phyloP scores from a whole-genome alignment of 2,888 invertebrate species.

The Strigamia maritima region DNA sequence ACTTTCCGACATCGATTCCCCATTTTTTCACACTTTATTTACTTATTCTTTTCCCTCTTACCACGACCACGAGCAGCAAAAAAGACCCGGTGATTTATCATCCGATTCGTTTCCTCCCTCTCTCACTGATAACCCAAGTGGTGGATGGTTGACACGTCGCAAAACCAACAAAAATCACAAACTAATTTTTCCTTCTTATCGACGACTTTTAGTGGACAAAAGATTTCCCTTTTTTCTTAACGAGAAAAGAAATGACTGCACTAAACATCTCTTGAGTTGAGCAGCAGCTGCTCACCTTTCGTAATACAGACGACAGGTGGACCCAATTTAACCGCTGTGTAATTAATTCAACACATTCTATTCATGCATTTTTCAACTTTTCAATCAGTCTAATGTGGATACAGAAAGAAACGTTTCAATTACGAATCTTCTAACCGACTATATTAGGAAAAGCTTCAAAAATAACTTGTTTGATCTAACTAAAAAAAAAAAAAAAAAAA shows the following conservation, averaged over 20 bases:
- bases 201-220: not conserved
- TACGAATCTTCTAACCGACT: not conserved
- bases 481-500: too few species aligned
- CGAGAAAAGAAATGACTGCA: not conserved
- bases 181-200: slow-evolving; percentile 1
- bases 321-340: not conserved
- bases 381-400: not conserved
- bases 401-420: not conserved
- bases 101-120: slow-evolving; percentile 14
- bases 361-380: not conserved
- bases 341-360: not conserved
- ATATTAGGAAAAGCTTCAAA: not conserved
- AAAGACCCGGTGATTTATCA: slow-evolving; percentile 2
- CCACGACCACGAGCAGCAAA: not conserved
- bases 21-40: slow-evolving; percentile 22
- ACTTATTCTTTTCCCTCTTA: slow-evolving; percentile 7
- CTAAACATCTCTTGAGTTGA: not conserved
- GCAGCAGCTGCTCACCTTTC: slow-evolving; percentile 18
- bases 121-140: slow-evolving; percentile 4
- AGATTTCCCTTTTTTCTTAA: not conserved
- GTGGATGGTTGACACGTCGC: not conserved
- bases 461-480: too few species aligned
- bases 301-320: not conserved
- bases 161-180: not conserved
- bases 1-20: slow-evolving; percentile 12